These are phyloP conservation scores for Phoeniculus purpureus DNA, from an alignment of 2,797 vertebrate genomes.

Conservation along the genomic window DNA sequence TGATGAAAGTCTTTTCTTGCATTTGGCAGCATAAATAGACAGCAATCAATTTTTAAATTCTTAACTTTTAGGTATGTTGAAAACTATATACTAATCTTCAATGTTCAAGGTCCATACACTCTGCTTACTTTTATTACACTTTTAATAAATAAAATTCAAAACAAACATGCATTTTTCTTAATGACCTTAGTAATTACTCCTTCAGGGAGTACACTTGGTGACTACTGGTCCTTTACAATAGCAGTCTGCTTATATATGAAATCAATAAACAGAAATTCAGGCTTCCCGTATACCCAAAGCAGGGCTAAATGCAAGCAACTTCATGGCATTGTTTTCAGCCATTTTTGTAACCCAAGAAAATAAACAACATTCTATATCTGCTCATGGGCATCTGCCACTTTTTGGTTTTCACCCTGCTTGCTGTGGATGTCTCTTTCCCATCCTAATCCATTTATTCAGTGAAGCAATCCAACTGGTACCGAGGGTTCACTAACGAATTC, in stretches of 20 bases:
- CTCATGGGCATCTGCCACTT: neutral
- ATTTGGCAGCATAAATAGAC: neutral
- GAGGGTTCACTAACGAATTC: neutral
- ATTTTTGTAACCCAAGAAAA: neutral
- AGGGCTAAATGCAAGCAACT: neutral
- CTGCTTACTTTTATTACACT: neutral
- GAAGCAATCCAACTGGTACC: accelerated
- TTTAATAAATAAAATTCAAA: neutral
- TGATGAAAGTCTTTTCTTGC: neutral
- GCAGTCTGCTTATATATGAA: accelerated
- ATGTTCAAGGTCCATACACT: neutral
- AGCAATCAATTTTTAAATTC: neutral
- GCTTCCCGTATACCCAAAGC: neutral
- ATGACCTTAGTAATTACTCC: neutral
- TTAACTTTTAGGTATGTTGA: neutral
- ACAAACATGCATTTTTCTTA: neutral
- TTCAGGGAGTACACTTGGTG: neutral
- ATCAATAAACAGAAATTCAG: neutral
- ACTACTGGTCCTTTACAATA: neutral
- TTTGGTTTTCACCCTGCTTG: neutral
- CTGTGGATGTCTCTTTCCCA: neutral
- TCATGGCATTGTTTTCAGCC: neutral
- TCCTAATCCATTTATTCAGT: neutral
- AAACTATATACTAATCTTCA: neutral
- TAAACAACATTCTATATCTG: neutral